Percentiles rank a stretch among this genome's conserved stretches.
Conservation (phyloP, 1,140 invertebrate species). For the Lepidurus apus region DNA sequence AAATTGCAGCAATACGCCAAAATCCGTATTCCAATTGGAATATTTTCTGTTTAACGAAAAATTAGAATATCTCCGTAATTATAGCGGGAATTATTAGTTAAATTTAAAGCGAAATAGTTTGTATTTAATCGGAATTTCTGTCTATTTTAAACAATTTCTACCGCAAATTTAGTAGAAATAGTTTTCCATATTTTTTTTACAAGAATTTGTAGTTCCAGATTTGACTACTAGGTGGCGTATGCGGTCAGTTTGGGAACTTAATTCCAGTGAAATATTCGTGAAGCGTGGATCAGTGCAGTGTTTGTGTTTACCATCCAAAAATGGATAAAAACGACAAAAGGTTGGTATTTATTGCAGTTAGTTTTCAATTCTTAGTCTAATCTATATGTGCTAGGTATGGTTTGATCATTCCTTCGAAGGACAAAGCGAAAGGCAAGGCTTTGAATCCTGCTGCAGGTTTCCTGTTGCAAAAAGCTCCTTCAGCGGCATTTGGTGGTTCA, state of each 20-base stretch:
- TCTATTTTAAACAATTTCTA: too few species aligned
- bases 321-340: conserved; percentile 5
- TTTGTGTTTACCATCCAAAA: not conserved
- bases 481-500: conserved; percentile 32
- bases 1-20: too few species aligned
- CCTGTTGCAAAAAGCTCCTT: not conserved
- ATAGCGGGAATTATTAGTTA: too few species aligned
- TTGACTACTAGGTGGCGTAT: not conserved
- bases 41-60: too few species aligned
- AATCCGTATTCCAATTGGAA: too few species aligned
- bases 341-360: not conserved
- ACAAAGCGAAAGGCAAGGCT: conserved; percentile 23
- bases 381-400: conserved; percentile 35
- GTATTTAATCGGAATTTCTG: too few species aligned
- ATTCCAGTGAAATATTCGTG: not conserved
- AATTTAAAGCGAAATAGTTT: too few species aligned
- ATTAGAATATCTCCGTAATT: too few species aligned
- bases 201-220: too few species aligned
- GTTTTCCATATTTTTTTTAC: too few species aligned
- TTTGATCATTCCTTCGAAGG: conserved; percentile 37
- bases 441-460: conserved; percentile 13
- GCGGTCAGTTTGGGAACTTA: not conserved
- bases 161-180: too few species aligned
- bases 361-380: not conserved
- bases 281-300: not conserved